Percentiles rank a stretch among this genome's conserved stretches.
These are phyloP conservation scores for Melanaphis sacchari DNA, from an alignment of 1,140 invertebrate genomes.

Conservation along the genomic window DNA sequence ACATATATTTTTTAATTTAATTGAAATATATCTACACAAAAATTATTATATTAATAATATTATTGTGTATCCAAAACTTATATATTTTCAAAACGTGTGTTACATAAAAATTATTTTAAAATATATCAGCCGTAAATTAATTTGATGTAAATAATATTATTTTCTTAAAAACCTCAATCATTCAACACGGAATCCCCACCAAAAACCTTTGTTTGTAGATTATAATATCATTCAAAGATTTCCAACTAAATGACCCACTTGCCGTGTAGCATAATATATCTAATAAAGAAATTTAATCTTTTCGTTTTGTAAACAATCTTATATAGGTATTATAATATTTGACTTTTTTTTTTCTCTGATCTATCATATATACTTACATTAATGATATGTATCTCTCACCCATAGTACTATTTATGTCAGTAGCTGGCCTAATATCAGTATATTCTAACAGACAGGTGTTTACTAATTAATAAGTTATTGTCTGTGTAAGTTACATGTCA, in stretches of 20 bases:
- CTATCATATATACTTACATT: background rate
- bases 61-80: background rate
- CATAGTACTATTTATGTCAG: background rate
- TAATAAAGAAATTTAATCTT: background rate
- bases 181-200: background rate
- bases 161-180: background rate
- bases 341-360: background rate
- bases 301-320: background rate
- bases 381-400: background rate
- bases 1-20: too few relatives aligned
- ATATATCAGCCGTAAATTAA: background rate
- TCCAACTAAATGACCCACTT: background rate
- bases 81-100: background rate
- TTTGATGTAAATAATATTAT: background rate
- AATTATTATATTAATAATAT: too few relatives aligned
- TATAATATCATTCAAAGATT: background rate
- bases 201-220: background rate
- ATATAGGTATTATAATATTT: background rate
- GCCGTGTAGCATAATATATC: background rate
- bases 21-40: too few relatives aligned
- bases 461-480: background rate
- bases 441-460: background rate
- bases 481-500: background rate
- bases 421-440: background rate
- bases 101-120: background rate